phyloP scores from a whole-genome alignment of 2,888 invertebrate species.

The Andrena minutula region DNA sequence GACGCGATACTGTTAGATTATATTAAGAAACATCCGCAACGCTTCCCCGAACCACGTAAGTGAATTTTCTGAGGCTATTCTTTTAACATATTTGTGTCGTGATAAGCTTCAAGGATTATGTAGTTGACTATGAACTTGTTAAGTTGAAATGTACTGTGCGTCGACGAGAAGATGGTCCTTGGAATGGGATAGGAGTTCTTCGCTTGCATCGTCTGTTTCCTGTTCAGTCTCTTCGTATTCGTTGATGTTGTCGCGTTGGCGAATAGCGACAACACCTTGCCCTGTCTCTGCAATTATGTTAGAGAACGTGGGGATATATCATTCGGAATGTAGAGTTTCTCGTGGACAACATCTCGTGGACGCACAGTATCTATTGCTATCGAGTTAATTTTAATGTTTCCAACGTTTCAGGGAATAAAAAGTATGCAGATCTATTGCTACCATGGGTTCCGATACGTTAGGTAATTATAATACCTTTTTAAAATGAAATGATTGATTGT shows the following conservation, averaged over 20 bases:
- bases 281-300: too few relatives aligned
- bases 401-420: slow-evolving; percentile 69
- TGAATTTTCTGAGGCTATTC: neutral
- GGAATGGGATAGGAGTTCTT: too few relatives aligned
- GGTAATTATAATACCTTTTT: slow-evolving; percentile 31
- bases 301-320: too few relatives aligned
- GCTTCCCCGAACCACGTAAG: slow-evolving; percentile 80
- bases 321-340: too few relatives aligned
- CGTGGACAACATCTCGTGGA: too few relatives aligned
- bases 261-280: too few relatives aligned
- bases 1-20: slow-evolving; percentile 78
- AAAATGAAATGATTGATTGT: slow-evolving; percentile 6
- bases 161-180: too few relatives aligned
- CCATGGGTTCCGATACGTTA: slow-evolving; percentile 79
- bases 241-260: too few relatives aligned
- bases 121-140: neutral
- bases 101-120: too few relatives aligned
- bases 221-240: too few relatives aligned
- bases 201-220: too few relatives aligned
- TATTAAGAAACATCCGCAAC: slow-evolving; percentile 79
- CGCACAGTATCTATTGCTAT: neutral
- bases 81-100: too few relatives aligned
- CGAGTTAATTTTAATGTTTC: neutral
- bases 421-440: slow-evolving; percentile 69
- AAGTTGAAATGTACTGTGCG: neutral